Evolutionary conservation across 2,888 invertebrate genomes (phyloP), one percentile per base, ranked within the genome.

Genomic region (Rotaria socialis): DNA sequence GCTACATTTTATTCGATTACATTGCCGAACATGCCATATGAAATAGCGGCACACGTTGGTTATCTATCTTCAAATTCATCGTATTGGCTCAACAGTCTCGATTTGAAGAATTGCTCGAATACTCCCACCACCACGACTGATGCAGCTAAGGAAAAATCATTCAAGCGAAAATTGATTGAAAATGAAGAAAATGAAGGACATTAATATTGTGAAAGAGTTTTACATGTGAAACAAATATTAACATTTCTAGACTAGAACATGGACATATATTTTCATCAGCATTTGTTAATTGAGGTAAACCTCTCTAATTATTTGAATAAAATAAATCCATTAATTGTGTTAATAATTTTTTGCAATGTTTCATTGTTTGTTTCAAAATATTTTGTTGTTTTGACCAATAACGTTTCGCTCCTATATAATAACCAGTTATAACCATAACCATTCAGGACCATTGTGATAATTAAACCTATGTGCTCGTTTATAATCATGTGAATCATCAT

Each of bases 401-500:
- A 5, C 84, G 22, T 22, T 84, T 19, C 35, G 35, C 58, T 60
- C 86, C 43, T 43, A 86, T 50, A 85, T 86, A 86, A 55, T 50
- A 85, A n/a, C 97, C 97, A 85, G 96, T 93, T n/a, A n/a, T 43
- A 96, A 97, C 98, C 98, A 99, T 24, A 96, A 91, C 99, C 99
- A 99, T 93, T 99, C 94, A 87, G 98, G 98, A 85, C 98, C 98
- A 92, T 98, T 96, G 92, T 99, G 99, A 92, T 99, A 99, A 92
- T 99, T 99, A 92, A 95, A 97, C 52, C 99, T 99, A 90, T 95
- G 94, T 35, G 98, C 96, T 86, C 95, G 93, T 90, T 94, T 94
- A 58, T 94, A 93, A 92, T 98, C 95, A 88, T 92, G 92, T 6
- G 94, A 93, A 92, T 97, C 95, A 92, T 97, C 94, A n/a, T 94